These are phyloP conservation scores for Bombyx mandarina DNA, from an alignment of 1,140 invertebrate species.

Conservation along the genomic window DNA sequence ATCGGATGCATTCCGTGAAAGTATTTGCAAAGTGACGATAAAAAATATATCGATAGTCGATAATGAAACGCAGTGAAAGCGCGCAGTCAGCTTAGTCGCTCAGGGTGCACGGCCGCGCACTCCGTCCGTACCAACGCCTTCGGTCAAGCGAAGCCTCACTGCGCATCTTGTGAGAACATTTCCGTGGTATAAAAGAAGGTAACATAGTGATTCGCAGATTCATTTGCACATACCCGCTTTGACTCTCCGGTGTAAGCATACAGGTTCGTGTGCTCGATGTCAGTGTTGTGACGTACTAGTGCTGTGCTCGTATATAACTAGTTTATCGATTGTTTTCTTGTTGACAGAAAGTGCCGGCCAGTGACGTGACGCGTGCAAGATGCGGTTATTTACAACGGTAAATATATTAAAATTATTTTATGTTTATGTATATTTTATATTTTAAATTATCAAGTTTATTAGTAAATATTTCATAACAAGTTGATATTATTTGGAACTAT, in stretches of 20 bases:
- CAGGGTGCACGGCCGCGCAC: slow-evolving; percentile 16
- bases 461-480: too few relatives aligned
- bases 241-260: slow-evolving; percentile 13
- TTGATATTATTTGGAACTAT: too few relatives aligned
- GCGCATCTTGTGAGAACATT: slow-evolving; percentile 54
- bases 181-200: slow-evolving; percentile 66
- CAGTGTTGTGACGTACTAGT: slow-evolving; percentile 27
- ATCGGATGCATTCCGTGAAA: slow-evolving; percentile 9
- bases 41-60: slow-evolving; percentile 7
- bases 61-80: slow-evolving; percentile 30
- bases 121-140: slow-evolving; percentile 29
- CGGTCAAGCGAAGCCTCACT: slow-evolving; percentile 29
- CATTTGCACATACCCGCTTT: slow-evolving; percentile 47
- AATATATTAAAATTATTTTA: slow-evolving; percentile 24
- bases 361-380: slow-evolving; percentile 24
- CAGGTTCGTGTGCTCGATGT: slow-evolving; percentile 31
- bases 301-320: slow-evolving; percentile 31
- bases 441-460: too few relatives aligned
- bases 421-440: background rate
- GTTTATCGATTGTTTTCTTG: slow-evolving; percentile 37
- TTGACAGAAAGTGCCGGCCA: slow-evolving; percentile 49
- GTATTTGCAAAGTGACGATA: slow-evolving; percentile 11
- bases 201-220: slow-evolving; percentile 46
- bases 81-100: slow-evolving; percentile 32
- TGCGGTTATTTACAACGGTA: slow-evolving; percentile 55